phyloP scores from a whole-genome alignment of 92 coral and sea anemone species.

The Pocillopora meandrina region DNA sequence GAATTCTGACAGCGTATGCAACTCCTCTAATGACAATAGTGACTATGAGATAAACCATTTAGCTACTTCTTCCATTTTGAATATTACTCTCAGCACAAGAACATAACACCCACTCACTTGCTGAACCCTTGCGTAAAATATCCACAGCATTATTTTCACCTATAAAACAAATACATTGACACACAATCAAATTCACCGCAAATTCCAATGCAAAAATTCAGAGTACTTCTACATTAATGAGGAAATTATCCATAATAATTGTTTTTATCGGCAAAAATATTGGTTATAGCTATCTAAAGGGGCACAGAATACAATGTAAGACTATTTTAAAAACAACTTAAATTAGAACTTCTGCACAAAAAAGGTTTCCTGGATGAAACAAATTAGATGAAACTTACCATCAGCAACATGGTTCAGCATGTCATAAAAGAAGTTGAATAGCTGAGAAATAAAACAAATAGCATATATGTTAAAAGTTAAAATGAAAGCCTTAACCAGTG shows the following conservation, averaged over 20 bases:
- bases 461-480: neutral
- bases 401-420: constrained; percentile 71
- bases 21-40: no score
- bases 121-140: constrained; percentile 61
- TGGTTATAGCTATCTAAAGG: no score
- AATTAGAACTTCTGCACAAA: neutral
- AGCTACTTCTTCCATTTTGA: neutral
- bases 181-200: neutral
- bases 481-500: neutral
- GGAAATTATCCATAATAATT: no score
- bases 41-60: neutral
- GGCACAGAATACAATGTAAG: neutral
- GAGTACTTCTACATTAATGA: no score
- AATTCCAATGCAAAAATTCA: neutral
- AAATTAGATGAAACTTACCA: constrained; percentile 21
- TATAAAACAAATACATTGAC: neutral
- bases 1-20: no score
- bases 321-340: neutral
- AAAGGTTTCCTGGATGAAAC: neutral
- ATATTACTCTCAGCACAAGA: neutral
- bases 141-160: constrained; percentile 61
- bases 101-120: constrained; percentile 48
- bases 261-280: no score
- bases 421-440: constrained; percentile 85
- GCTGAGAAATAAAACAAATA: constrained; percentile 46